Conservation (phyloP, 2,888 invertebrate genomes). For the Stomorhina lunata region DNA sequence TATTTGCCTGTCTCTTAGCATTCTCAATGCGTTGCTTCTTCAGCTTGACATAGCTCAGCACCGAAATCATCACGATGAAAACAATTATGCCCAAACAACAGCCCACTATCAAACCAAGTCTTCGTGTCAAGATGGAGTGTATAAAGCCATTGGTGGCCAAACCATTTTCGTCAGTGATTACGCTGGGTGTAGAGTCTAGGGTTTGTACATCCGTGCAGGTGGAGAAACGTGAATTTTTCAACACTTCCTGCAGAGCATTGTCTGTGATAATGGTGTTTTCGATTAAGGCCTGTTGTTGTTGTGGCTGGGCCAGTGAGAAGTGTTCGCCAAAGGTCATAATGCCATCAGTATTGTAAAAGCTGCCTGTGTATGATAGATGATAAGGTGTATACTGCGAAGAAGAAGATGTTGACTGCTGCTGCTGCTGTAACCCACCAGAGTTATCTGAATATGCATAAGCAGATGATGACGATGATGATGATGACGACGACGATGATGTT, state of each 20-base stretch:
- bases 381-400: slow-evolving; percentile 45
- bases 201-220: slow-evolving; percentile 89
- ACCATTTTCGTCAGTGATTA: slow-evolving; percentile 81
- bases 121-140: slow-evolving; percentile 88
- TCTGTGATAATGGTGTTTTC: slow-evolving; percentile 83
- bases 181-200: slow-evolving; percentile 85
- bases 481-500: slow-evolving; percentile 29
- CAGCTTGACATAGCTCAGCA: slow-evolving; percentile 90
- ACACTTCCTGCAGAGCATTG: slow-evolving; percentile 81
- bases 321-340: slow-evolving; percentile 65
- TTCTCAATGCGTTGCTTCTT: slow-evolving; percentile 88
- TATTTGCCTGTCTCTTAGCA: slow-evolving; percentile 85
- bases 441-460: slow-evolving; percentile 66
- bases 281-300: slow-evolving; percentile 71
- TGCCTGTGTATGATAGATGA: slow-evolving; percentile 60
- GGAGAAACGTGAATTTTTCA: slow-evolving; percentile 86
- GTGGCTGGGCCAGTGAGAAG: slow-evolving; percentile 66
- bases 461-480: slow-evolving; percentile 51
- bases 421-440: slow-evolving; percentile 9
- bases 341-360: slow-evolving; percentile 56
- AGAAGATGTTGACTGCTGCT: slow-evolving; percentile 47
- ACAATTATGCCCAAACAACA: slow-evolving; percentile 92
- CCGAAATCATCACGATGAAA: slow-evolving; percentile 91
- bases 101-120: slow-evolving; percentile 91
- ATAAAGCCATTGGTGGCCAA: slow-evolving; percentile 86